Percentiles rank a stretch among this genome's conserved stretches.
These are phyloP conservation scores for Ceratoteleas bidentatus DNA, from an alignment of 1,140 invertebrate genomes.

Conservation along the genomic window DNA sequence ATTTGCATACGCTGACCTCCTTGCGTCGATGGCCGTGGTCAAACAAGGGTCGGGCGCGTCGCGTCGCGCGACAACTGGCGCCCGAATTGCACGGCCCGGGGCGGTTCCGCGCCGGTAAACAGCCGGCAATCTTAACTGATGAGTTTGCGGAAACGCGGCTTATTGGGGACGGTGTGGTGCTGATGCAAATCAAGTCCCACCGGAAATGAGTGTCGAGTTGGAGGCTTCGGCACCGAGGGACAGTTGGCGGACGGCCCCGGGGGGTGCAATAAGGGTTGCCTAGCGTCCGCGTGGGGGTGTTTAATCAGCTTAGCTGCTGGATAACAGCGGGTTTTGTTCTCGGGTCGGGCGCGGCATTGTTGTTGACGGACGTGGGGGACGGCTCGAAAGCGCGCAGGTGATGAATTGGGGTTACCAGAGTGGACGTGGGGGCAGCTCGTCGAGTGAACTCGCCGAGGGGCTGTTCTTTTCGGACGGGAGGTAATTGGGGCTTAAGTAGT, in stretches of 20 bases:
- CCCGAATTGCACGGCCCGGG: conserved; percentile 39
- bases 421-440: background rate
- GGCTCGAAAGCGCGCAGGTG: too few species aligned
- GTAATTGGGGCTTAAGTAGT: too few species aligned
- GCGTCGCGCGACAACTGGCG: conserved; percentile 24
- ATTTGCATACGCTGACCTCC: conserved; percentile 77
- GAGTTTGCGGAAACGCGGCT: conserved; percentile 52
- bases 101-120: conserved; percentile 49
- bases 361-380: background rate
- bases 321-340: conserved; percentile 19
- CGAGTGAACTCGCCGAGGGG: background rate
- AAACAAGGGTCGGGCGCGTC: conserved; percentile 69
- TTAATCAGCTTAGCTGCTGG: conserved; percentile 35
- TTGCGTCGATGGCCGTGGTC: conserved; percentile 73
- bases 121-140: conserved; percentile 43
- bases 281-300: background rate
- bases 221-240: conserved; percentile 1
- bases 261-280: conserved; percentile 10
- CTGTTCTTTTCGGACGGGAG: background rate
- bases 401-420: background rate
- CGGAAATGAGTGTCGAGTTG: conserved; percentile 43
- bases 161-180: conserved; percentile 33
- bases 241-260: background rate
- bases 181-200: conserved; percentile 49
- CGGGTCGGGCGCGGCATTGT: background rate